Evolutionary conservation across 2,888 invertebrate species (phyloP).

Genomic region (Lithophane socia): DNA sequence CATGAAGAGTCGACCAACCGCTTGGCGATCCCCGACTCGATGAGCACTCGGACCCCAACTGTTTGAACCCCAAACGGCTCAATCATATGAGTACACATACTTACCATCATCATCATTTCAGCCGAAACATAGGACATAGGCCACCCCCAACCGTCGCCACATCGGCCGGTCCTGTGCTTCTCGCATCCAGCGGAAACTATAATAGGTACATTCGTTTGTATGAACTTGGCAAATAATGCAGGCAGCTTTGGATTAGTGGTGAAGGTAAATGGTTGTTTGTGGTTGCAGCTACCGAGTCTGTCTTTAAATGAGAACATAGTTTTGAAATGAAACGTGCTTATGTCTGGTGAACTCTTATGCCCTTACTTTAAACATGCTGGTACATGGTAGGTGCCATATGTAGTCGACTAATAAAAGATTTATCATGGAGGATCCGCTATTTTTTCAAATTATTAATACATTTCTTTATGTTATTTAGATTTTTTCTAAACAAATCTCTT

Average conservation of each 20-base stretch:
- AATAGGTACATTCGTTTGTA: neutral
- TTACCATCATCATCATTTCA: neutral
- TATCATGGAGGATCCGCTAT: neutral
- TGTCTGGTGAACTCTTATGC: constrained; percentile 42
- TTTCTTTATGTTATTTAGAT: too few relatives aligned
- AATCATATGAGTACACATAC: too few relatives aligned
- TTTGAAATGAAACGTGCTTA: constrained; percentile 17
- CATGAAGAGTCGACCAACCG: too few relatives aligned
- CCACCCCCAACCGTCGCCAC: too few relatives aligned
- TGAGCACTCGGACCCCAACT: too few relatives aligned
- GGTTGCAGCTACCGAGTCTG: neutral
- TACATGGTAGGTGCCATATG: neutral
- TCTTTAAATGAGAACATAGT: constrained; percentile 13
- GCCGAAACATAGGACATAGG: neutral
- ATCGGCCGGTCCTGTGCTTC: neutral
- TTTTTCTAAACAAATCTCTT: too few relatives aligned
- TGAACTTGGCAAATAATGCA: neutral
- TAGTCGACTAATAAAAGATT: neutral
- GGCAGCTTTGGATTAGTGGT: neutral
- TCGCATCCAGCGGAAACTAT: neutral
- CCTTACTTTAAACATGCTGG: constrained; percentile 24
- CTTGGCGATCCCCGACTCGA: too few relatives aligned
- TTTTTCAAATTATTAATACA: too few relatives aligned
- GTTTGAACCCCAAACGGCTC: too few relatives aligned
- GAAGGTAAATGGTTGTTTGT: neutral